Evolutionary conservation across 2,113 vertebrate genomes (phyloP), one percentile per base, ranked within the genome.

Genomic region (Leucosticte australis): DNA sequence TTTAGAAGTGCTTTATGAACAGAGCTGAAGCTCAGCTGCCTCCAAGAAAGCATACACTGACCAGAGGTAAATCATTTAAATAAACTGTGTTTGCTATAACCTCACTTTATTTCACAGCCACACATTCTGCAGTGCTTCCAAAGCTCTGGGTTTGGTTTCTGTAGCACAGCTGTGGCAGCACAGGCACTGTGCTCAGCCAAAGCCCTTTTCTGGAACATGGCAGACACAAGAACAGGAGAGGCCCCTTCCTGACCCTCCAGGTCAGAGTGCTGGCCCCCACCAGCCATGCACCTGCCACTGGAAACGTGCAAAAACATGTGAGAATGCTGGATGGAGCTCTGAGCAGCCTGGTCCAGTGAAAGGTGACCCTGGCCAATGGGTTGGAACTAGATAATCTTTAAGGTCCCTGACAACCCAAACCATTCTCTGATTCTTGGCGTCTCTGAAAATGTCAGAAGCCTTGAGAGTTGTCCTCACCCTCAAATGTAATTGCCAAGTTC

Each of bases 121-220:
- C 35, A 52, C 33, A 21, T 24, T n/a, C 80, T 85, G 41, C 69
- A 46, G 41, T 12, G 3, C 24, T 19, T 55, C 68, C 79, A 71
- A 11, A 81, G 31, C 42, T 2, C 9, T 10, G 41, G 41, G 37
- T 31, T 15, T 20, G 15, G 27, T 39, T 79, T 49, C 39, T 55
- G 35, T 13, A 50, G 56, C 7, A 4, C 60, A 42, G 50, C 18
- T 13, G 59, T 0, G 0, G 3, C 62, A 75, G 73, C 0, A 0
- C 46, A 35, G 41, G 39, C 7, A 15, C 22, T 2, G 0, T 20
- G 46, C 9, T 55, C 62, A 79, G 23, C 4, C 39, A 46, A 39
- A 87, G 55, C 35, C 35, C 16, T 65, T 50, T 21, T 49, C 57
- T 62, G 83, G 53, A 71, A 19, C 3, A 6, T 7, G 37, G 35